Conservation (phyloP, 2,113 vertebrate species). For the Alectura lathami region DNA sequence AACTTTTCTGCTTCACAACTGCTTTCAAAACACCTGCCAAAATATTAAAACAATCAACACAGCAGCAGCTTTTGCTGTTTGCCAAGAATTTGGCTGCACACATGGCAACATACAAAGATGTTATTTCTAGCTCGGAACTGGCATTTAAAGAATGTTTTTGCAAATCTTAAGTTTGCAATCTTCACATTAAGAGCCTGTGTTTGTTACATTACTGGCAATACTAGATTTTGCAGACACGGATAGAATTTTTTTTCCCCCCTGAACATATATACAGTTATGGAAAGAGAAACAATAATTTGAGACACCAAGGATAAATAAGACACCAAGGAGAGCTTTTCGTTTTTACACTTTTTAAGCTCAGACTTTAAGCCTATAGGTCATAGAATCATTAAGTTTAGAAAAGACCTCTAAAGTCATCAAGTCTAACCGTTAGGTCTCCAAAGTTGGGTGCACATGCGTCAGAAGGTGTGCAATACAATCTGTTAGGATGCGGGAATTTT, state of each 20-base stretch:
- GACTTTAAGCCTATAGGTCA: background rate
- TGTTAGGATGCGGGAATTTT: background rate
- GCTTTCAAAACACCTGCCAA: background rate
- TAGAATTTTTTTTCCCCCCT: background rate
- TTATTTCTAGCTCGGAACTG: background rate
- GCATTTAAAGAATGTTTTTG: background rate
- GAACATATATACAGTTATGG: background rate
- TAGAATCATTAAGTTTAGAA: too few relatives aligned
- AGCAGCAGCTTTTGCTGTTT: background rate
- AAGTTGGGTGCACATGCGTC: background rate
- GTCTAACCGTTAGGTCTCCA: too few relatives aligned
- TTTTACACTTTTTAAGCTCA: background rate
- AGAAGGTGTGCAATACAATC: background rate
- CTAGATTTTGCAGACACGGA: background rate
- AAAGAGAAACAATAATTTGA: background rate
- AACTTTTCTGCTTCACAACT: background rate
- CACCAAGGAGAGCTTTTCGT: background rate
- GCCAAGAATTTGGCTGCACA: background rate
- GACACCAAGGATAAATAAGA: too few relatives aligned
- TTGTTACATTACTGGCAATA: background rate
- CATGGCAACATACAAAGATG: background rate
- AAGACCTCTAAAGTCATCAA: too few relatives aligned
- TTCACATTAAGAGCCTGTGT: background rate
- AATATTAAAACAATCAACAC: background rate
- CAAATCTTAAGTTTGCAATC: background rate